phyloP scores from a whole-genome alignment of 1,140 invertebrate genomes.

The Augochlora pura region DNA sequence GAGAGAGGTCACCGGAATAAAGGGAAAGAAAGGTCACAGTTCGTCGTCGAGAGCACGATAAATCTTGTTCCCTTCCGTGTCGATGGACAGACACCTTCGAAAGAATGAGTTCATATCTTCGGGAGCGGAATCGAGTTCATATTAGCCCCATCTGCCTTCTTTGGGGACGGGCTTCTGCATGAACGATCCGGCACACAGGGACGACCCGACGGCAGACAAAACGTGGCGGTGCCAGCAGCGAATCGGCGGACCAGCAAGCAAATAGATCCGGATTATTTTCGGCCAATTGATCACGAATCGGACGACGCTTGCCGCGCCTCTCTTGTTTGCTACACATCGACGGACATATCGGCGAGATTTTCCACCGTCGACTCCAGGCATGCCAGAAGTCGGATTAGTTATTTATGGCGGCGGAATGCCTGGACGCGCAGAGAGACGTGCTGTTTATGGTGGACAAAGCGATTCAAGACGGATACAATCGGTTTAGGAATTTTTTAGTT shows the following conservation, averaged over 20 bases:
- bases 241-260: conserved; percentile 59
- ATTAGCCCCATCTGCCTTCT: conserved; percentile 78
- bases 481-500: no score
- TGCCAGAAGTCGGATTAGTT: conserved; percentile 9
- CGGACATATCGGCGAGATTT: conserved; percentile 47
- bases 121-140: conserved; percentile 76
- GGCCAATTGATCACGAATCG: conserved; percentile 79
- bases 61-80: conserved; percentile 75
- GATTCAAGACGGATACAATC: no score
- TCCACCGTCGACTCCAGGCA: conserved; percentile 31
- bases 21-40: conserved; percentile 31
- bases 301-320: conserved; percentile 71
- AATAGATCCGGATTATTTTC: conserved; percentile 75
- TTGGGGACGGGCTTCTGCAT: conserved; percentile 70
- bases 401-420: background rate
- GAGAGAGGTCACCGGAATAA: background rate
- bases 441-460: background rate
- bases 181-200: conserved; percentile 64
- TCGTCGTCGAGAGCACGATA: conserved; percentile 61
- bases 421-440: background rate
- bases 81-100: conserved; percentile 67
- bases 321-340: conserved; percentile 71
- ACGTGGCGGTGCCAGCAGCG: conserved; percentile 19
- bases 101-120: conserved; percentile 77
- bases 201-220: conserved; percentile 66